Percentiles rank a stretch among this genome's conserved stretches.
These are phyloP conservation scores for Amia ocellicauda DNA, from an alignment of 2,113 vertebrate genomes.

Conservation along the genomic window DNA sequence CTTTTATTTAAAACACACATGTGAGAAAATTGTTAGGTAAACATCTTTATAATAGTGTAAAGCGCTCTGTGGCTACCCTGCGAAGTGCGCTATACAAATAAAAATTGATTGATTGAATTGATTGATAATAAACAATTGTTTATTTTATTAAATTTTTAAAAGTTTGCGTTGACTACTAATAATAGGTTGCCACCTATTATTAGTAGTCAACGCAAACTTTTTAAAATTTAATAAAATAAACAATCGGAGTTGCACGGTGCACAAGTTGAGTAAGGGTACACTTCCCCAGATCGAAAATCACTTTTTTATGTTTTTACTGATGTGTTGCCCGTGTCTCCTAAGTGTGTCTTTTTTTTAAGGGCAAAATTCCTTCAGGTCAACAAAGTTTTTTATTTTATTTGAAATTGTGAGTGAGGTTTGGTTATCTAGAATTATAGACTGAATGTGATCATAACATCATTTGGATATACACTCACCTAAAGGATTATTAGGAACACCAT, in stretches of 20 bases:
- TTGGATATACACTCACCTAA: too few species aligned
- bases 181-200: background rate
- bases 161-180: background rate
- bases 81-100: too few species aligned
- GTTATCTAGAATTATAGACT: constrained; percentile 8
- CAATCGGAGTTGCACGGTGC: background rate
- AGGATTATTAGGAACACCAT: too few species aligned
- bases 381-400: too few species aligned
- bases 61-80: too few species aligned
- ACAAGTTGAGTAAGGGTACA: background rate
- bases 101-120: too few species aligned
- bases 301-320: background rate
- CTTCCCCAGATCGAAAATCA: background rate
- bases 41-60: too few species aligned
- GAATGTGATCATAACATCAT: background rate
- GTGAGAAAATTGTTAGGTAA: too few species aligned
- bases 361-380: too few species aligned
- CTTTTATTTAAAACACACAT: background rate
- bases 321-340: background rate
- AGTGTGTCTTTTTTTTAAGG: background rate
- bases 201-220: background rate
- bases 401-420: too few species aligned
- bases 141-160: background rate
- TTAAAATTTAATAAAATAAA: background rate
- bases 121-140: too few species aligned